Evolutionary conservation across 2,797 vertebrate genomes (phyloP).

Genomic region (Pipistrellus pipistrellus): DNA sequence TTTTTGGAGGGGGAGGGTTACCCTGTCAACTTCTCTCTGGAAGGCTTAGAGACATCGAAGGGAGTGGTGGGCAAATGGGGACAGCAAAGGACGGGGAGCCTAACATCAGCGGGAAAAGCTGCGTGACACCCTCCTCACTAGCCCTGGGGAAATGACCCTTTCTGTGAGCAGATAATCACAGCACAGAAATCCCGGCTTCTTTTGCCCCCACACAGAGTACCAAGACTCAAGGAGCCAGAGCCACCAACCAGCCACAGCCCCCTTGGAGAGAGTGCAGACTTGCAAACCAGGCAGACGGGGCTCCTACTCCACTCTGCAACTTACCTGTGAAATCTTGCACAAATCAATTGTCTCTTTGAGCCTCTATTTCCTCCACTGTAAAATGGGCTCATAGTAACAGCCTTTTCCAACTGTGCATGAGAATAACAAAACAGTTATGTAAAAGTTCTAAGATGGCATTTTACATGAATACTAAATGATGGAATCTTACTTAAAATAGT

Average conservation of each 20-base stretch:
- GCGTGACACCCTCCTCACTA: neutral
- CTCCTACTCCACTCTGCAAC: neutral
- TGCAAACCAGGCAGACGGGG: neutral
- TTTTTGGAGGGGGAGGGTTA: neutral
- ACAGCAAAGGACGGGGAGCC: neutral
- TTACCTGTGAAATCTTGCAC: neutral
- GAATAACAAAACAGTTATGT: neutral
- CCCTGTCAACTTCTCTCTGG: neutral
- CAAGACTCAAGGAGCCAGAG: fast-evolving
- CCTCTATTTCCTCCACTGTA: neutral
- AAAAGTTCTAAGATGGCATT: neutral
- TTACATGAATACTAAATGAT: neutral
- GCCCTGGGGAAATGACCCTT: neutral
- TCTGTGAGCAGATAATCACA: neutral
- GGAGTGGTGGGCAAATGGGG: neutral
- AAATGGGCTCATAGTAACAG: neutral
- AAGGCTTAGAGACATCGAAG: neutral
- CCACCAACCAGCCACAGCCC: neutral
- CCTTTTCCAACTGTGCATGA: neutral
- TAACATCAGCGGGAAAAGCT: neutral
- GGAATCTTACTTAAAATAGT: neutral
- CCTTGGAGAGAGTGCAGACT: neutral
- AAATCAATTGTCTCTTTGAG: neutral
- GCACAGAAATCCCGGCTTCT: neutral
- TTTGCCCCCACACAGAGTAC: neutral